Evolutionary conservation across 2,113 vertebrate genomes (phyloP).

Genomic region (Chlamydotis undulata): DNA sequence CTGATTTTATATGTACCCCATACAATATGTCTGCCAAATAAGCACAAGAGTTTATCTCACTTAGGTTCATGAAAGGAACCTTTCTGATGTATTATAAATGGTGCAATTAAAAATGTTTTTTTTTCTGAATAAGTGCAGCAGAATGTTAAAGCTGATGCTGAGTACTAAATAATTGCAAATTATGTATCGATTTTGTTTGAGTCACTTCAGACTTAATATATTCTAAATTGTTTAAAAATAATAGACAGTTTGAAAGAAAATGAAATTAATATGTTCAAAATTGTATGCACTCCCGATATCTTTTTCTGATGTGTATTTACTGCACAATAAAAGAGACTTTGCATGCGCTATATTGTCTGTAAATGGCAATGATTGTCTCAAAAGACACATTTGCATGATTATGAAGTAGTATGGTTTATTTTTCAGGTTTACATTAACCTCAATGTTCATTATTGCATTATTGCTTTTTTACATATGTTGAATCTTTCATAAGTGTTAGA

Average conservation of each 20-base stretch:
- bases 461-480: background rate
- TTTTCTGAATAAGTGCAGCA: constrained; percentile 23
- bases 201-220: constrained; percentile 32
- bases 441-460: background rate
- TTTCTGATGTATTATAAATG: constrained; percentile 50
- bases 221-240: constrained; percentile 63
- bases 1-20: constrained; percentile 1
- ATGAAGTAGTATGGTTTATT: constrained; percentile 18
- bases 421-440: constrained; percentile 46
- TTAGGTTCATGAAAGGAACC: constrained; percentile 8
- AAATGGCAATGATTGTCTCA: constrained; percentile 68
- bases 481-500: background rate
- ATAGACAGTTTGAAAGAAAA: constrained; percentile 22
- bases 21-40: constrained; percentile 23
- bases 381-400: constrained; percentile 51
- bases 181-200: constrained; percentile 53
- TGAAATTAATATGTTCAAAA: constrained; percentile 48
- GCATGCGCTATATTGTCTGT: constrained; percentile 78
- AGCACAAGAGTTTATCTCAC: constrained; percentile 42
- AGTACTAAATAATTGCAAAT: constrained; percentile 32
- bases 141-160: constrained; percentile 43
- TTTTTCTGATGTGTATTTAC: constrained; percentile 68
- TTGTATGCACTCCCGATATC: constrained; percentile 50
- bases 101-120: constrained; percentile 43
- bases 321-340: constrained; percentile 72